Evolutionary conservation across 2,797 vertebrate species (phyloP), one percentile per base, ranked within the genome.

Genomic region (Spinibarbus caldwelli): DNA sequence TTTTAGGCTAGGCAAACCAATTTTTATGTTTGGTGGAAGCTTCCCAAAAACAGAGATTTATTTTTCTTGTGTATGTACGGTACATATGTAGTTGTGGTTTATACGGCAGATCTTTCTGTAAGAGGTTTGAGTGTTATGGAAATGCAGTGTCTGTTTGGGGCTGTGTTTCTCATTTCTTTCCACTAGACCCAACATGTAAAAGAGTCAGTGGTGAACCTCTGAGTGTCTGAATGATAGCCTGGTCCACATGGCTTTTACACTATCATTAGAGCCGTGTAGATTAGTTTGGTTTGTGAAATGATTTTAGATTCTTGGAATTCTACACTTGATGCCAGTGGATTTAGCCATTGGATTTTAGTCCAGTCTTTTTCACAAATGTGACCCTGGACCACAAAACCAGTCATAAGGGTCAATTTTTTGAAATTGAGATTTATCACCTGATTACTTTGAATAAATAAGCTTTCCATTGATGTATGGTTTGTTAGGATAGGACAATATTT

Each of bases 11-110:
- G 3, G 34, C 34, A 78, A 77, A 57, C 31, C 23, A 52, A 47
- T 84, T 76, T 82, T 83, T 84, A 57, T 43, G 47, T 68, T 84
- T 57, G 6, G 54, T 64, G 76, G 52, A 78, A 79, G 41, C 26
- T 62, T 54, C 21, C 54, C 41, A 72, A 49, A 26, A 79, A 31
- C 45, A 47, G 83, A 71, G 52, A 72, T 72, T 9, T 5, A 15
- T 79, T 71, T 79, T 67, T 71, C 67, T 38, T 17, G 15, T 62
- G 54, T 36, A 34, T 59, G 12, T 31, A 77, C 34, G 23, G 73
- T 78, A n/a, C 59, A 62, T 85, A 68, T 68, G 64, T 62, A 57
- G 41, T 62, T 80, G 52, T n/a, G 49, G 66, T 70, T 57, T 57
- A 75, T 19, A 36, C 34, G 26, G 49, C 21, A 59, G 21, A 62